Evolutionary conservation across 1,140 invertebrate species (phyloP).

Genomic region (Sweltsa coloradensis): DNA sequence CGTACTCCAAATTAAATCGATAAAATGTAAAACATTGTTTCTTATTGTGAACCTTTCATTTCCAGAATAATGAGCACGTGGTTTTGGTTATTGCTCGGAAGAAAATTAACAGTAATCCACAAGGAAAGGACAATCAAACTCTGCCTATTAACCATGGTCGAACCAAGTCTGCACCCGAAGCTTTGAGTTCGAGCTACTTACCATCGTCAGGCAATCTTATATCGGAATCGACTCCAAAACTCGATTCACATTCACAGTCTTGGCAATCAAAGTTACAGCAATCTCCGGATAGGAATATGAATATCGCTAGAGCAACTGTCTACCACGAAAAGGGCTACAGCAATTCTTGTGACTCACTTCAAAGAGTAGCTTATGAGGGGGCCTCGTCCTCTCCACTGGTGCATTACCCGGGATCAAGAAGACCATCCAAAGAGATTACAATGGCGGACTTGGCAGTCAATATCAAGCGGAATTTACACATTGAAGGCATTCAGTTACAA

Average conservation of each 20-base stretch:
- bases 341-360: conserved; percentile 17
- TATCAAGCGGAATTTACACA: conserved; percentile 15
- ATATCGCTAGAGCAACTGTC: neutral
- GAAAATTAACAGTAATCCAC: conserved; percentile 4
- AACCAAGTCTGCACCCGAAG: conserved; percentile 24
- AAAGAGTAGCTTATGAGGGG: conserved; percentile 11
- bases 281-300: conserved; percentile 7
- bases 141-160: conserved; percentile 20
- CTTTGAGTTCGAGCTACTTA: neutral
- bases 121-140: conserved; percentile 8
- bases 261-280: neutral
- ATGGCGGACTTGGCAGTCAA: conserved; percentile 3
- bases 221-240: neutral
- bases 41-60: too few relatives aligned
- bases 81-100: conserved; percentile 33
- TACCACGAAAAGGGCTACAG: conserved; percentile 10
- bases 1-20: too few relatives aligned
- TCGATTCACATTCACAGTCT: conserved; percentile 1
- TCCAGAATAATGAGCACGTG: conserved; percentile 26
- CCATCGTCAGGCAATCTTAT: conserved; percentile 7
- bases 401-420: conserved; percentile 4
- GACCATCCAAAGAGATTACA: conserved; percentile 11
- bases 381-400: neutral
- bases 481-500: conserved; percentile 21
- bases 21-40: too few relatives aligned